Evolutionary conservation across 2,888 invertebrate species (phyloP).

Genomic region (Torymus texanus): DNA sequence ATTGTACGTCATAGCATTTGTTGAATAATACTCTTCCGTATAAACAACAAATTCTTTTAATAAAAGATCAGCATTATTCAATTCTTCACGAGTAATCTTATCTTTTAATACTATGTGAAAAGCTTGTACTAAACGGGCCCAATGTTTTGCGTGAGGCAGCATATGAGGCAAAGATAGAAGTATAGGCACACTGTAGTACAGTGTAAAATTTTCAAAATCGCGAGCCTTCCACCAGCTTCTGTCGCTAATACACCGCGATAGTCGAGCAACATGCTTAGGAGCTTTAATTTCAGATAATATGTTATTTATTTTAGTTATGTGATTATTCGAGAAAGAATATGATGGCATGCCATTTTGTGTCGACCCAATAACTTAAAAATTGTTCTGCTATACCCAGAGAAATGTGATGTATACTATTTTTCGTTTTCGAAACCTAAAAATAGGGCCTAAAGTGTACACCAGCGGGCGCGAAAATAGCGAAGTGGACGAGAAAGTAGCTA

Average conservation of each 20-base stretch:
- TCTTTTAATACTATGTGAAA: slow-evolving; percentile 10
- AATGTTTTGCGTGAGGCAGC: slow-evolving; percentile 11
- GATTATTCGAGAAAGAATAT: background rate
- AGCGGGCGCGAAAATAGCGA: too few relatives aligned
- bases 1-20: too few relatives aligned
- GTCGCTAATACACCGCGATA: slow-evolving; percentile 42
- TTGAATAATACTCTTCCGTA: slow-evolving; percentile 15
- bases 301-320: slow-evolving; percentile 24
- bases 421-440: too few relatives aligned
- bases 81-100: slow-evolving; percentile 24
- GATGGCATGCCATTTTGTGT: background rate
- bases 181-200: slow-evolving; percentile 55
- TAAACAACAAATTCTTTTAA: slow-evolving; percentile 36
- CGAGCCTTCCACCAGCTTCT: slow-evolving; percentile 50
- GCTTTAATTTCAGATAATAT: slow-evolving; percentile 32
- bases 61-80: slow-evolving; percentile 37
- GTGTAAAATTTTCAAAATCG: slow-evolving; percentile 56
- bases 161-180: slow-evolving; percentile 11
- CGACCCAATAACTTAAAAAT: slow-evolving; percentile 51
- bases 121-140: slow-evolving; percentile 9
- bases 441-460: too few relatives aligned
- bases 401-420: slow-evolving; percentile 51
- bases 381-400: slow-evolving; percentile 37
- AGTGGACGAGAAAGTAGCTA: too few relatives aligned
- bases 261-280: slow-evolving; percentile 39